Conservation (phyloP, 2,888 invertebrate genomes). For the Synanthedon andrenaeformis region DNA sequence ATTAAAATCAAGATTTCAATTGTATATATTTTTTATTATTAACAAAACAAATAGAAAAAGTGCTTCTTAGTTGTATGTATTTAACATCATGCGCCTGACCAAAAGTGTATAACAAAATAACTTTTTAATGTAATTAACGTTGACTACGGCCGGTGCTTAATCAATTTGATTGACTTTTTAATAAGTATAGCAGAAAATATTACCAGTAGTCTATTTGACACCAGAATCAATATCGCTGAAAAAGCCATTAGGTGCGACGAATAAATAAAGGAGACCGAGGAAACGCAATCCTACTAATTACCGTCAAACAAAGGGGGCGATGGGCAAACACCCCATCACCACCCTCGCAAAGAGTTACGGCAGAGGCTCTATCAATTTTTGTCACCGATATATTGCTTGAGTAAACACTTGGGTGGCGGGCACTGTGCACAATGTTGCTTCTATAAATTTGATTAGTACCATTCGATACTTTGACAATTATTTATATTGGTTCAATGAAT, state of each 20-base stretch:
- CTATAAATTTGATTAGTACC: no score
- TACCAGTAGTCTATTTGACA: neutral
- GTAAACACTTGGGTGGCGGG: neutral
- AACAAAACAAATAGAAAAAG: no score
- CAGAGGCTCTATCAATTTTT: neutral
- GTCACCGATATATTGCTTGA: neutral
- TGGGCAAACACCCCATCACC: constrained; percentile 5
- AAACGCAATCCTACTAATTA: constrained; percentile 15
- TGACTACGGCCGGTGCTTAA: neutral
- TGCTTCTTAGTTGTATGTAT: no score
- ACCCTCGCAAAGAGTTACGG: neutral
- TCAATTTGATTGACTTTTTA: neutral
- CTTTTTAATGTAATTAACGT: no score
- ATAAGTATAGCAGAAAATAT: neutral
- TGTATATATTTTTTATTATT: no score
- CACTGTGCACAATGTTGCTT: no score
- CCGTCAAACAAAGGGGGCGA: constrained; percentile 14
- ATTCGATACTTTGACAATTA: no score
- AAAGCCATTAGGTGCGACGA: constrained; percentile 10
- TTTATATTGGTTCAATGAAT: no score
- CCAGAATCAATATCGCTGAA: constrained; percentile 12
- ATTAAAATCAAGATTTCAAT: no score
- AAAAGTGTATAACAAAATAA: no score
- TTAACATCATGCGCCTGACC: no score
- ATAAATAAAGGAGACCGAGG: constrained; percentile 10